Evolutionary conservation across 2,113 vertebrate species (phyloP).

Genomic region (Paedocypris sp.): DNA sequence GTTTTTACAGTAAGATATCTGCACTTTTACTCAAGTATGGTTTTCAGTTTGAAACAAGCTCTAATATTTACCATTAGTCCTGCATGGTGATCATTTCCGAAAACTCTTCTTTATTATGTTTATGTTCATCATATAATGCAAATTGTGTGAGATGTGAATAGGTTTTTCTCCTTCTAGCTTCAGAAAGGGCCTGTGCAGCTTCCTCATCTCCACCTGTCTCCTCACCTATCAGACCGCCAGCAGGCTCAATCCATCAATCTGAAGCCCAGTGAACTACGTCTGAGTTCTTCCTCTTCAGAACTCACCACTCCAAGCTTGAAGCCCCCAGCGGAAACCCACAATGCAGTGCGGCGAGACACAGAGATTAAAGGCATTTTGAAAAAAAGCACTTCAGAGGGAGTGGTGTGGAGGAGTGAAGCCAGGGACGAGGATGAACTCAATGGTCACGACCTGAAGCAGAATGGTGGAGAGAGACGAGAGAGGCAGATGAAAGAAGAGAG

Average conservation of each 20-base stretch:
- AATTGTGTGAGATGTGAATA: background rate
- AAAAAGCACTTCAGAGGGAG: constrained; percentile 44
- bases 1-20: too few relatives aligned
- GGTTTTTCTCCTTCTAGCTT: constrained; percentile 36
- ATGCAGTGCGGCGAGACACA: constrained; percentile 6
- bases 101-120: too few relatives aligned
- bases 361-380: constrained; percentile 59
- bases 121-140: too few relatives aligned
- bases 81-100: too few relatives aligned
- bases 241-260: constrained; percentile 56
- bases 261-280: constrained; percentile 58
- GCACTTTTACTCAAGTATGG: too few relatives aligned
- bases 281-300: background rate
- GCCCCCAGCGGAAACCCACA: constrained; percentile 10
- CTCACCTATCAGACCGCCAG: constrained; percentile 54
- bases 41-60: too few relatives aligned
- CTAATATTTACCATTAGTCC: too few relatives aligned
- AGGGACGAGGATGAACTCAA: background rate
- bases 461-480: constrained; percentile 21
- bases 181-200: constrained; percentile 57
- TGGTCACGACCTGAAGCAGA: constrained; percentile 25
- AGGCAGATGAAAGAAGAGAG: background rate
- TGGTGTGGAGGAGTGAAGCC: constrained; percentile 24
- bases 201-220: constrained; percentile 47
- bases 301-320: constrained; percentile 7